Percentiles rank a stretch among this genome's conserved stretches.
phyloP scores from a whole-genome alignment of 2,113 vertebrate genomes.

The Oncorhynchus mykiss region DNA sequence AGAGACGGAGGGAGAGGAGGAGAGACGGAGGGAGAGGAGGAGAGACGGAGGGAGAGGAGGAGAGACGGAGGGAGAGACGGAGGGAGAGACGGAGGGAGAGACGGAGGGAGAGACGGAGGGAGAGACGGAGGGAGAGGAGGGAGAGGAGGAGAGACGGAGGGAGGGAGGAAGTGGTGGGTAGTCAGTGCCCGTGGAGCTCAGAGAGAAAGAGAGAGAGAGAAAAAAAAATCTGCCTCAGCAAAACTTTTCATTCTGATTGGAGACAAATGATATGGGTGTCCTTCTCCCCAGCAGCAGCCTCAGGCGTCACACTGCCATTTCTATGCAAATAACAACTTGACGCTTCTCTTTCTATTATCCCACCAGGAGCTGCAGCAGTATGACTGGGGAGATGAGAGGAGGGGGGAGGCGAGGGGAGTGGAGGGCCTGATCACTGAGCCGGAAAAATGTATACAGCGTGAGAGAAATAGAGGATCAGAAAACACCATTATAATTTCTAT shows the following conservation, averaged over 20 bases:
- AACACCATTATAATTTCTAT: constrained; percentile 46
- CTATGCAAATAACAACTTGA: constrained; percentile 99
- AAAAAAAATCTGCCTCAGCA: constrained; percentile 85
- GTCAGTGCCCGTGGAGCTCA: not conserved
- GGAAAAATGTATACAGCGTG: constrained; percentile 81
- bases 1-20: no score
- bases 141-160: not conserved
- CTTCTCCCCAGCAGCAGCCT: constrained; percentile 83
- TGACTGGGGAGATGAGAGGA: constrained; percentile 67
- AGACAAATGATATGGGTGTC: constrained; percentile 95
- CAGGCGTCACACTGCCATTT: constrained; percentile 94
- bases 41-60: no score
- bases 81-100: constrained; percentile 24
- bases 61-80: no score
- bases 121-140: not conserved
- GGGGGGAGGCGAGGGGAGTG: constrained; percentile 13
- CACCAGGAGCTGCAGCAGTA: constrained; percentile 84
- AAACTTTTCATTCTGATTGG: constrained; percentile 97
- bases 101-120: constrained; percentile 21
- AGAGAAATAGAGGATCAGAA: constrained; percentile 55
- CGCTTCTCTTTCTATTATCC: constrained; percentile 97
- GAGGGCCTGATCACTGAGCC: constrained; percentile 68
- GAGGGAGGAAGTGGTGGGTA: not conserved
- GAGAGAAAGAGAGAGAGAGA: constrained; percentile 18
- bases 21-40: no score